Evolutionary conservation across 2,797 vertebrate genomes (phyloP).

Genomic region (Loris lydekkerianus): DNA sequence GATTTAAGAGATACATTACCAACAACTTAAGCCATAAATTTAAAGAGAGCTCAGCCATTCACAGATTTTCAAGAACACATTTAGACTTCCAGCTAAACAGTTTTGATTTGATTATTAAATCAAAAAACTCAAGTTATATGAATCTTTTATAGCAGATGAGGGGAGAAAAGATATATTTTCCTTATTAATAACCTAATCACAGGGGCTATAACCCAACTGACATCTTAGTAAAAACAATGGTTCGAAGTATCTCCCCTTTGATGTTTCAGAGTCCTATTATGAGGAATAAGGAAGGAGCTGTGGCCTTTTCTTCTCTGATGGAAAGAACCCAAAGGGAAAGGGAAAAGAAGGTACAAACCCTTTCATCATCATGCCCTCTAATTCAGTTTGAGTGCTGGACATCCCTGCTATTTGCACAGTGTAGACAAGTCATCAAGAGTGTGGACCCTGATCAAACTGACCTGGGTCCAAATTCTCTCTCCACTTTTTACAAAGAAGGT

Average conservation of each 20-base stretch:
- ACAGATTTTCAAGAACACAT: conserved; percentile 4
- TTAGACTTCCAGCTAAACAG: background rate
- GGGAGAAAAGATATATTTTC: background rate
- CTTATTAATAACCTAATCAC: background rate
- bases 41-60: background rate
- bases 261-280: background rate
- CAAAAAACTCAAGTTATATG: background rate
- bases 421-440: background rate
- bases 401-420: background rate
- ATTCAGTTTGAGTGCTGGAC: background rate
- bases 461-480: background rate
- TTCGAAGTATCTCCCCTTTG: background rate
- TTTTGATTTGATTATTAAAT: background rate
- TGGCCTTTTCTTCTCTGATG: background rate
- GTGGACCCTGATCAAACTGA: background rate
- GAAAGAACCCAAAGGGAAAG: conserved; percentile 13
- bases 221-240: background rate
- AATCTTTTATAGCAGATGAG: background rate
- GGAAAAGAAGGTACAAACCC: background rate
- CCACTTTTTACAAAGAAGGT: background rate
- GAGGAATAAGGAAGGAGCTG: background rate
- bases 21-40: conserved; percentile 11
- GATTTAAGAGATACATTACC: background rate
- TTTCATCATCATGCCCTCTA: background rate
- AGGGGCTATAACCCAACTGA: background rate